Evolutionary conservation across 2,888 invertebrate genomes (phyloP).

Genomic region (Pachydiplax longipennis): DNA sequence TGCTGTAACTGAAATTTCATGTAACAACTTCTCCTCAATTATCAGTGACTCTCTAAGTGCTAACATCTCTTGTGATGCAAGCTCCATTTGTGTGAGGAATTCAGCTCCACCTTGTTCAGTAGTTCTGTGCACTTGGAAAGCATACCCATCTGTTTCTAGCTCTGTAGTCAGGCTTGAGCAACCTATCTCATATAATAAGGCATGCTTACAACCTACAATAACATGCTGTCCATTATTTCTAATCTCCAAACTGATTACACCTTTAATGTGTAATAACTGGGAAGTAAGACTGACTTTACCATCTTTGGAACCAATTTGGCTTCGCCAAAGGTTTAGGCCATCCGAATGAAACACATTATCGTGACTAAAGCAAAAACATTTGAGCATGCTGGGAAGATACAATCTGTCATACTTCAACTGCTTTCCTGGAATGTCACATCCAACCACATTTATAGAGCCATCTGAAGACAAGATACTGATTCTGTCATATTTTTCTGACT

Average conservation of each 20-base stretch:
- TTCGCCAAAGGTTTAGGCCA: slow-evolving; percentile 13
- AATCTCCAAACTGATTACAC: neutral
- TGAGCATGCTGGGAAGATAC: neutral
- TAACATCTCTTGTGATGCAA: neutral
- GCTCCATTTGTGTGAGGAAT: neutral
- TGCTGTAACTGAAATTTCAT: neutral
- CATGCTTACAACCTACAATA: neutral
- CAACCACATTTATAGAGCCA: neutral
- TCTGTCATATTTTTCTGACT: neutral
- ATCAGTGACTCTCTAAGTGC: neutral
- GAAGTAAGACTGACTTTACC: neutral
- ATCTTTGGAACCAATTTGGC: neutral
- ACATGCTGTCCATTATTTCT: neutral
- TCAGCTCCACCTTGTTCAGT: neutral
- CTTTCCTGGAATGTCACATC: neutral
- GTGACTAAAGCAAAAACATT: neutral
- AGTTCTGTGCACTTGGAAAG: neutral
- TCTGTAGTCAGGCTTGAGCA: neutral
- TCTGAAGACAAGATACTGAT: neutral
- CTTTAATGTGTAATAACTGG: neutral
- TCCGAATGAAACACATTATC: slow-evolving; percentile 1
- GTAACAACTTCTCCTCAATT: neutral
- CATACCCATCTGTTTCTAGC: neutral
- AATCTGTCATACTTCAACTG: neutral
- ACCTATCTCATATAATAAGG: neutral